phyloP scores from a whole-genome alignment of 2,797 vertebrate species.

The Hemitrygon akajei region DNA sequence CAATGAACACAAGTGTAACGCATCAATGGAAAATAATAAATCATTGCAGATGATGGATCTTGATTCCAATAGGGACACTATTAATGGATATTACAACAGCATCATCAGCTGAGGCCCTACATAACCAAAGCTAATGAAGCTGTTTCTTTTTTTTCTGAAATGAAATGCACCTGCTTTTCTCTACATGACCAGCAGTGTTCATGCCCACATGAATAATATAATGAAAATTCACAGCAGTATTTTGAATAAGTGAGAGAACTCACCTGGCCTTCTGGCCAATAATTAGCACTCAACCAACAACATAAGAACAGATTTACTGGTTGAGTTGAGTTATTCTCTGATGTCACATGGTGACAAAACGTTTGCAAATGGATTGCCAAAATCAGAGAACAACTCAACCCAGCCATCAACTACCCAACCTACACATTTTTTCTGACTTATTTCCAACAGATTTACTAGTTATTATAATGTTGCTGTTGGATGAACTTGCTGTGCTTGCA shows the following conservation, averaged over 20 bases:
- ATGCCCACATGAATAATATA: not conserved
- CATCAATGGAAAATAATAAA: not conserved
- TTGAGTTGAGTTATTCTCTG: no score
- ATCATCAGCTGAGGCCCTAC: not conserved
- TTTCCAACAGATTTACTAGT: no score
- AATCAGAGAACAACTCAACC: no score
- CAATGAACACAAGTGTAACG: not conserved
- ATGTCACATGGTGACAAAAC: no score
- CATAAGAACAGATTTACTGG: no score
- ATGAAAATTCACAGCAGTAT: not conserved
- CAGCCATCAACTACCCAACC: no score
- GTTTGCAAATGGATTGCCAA: no score
- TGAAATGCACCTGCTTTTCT: not conserved
- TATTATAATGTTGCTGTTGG: no score
- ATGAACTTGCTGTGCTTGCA: not conserved
- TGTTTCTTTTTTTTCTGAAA: not conserved
- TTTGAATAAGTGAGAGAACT: no score
- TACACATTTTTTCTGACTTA: no score
- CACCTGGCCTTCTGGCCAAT: no score
- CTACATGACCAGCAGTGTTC: not conserved
- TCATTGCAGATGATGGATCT: not conserved
- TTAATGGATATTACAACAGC: not conserved
- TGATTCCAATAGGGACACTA: not conserved
- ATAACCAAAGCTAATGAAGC: not conserved
- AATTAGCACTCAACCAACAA: no score